Evolutionary conservation across 2,113 vertebrate genomes (phyloP).

Genomic region (Castor canadensis): DNA sequence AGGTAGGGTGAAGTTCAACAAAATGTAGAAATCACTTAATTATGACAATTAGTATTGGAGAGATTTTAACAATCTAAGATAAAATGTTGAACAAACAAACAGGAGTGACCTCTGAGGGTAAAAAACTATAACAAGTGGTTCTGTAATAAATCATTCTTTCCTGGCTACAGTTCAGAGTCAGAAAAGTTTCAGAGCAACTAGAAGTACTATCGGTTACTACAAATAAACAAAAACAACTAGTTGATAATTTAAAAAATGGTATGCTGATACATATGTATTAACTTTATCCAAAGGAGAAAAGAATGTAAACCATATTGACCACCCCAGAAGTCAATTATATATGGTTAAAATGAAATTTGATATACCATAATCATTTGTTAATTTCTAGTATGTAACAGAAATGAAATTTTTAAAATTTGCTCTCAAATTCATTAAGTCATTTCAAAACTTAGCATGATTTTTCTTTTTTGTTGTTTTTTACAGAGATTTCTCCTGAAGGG

Average conservation of each 20-base stretch:
- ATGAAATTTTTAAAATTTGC: not conserved
- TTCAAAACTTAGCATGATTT: conserved; percentile 26
- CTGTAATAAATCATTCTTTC: not conserved
- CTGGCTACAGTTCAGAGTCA: not conserved
- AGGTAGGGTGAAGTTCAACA: not conserved
- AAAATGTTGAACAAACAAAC: not conserved
- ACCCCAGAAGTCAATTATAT: not conserved
- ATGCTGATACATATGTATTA: not conserved
- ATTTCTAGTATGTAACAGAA: not conserved
- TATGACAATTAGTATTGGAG: not conserved
- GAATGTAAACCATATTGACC: not conserved
- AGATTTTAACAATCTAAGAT: not conserved
- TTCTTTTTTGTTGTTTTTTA: conserved; percentile 53
- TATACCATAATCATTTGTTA: not conserved
- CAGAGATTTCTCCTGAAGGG: conserved; percentile 73
- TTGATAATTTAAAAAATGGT: conserved; percentile 4
- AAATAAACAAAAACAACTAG: not conserved
- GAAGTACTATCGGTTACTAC: not conserved
- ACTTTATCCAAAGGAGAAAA: not conserved
- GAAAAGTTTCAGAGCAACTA: not conserved
- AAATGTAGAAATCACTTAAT: not conserved
- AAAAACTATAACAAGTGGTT: not conserved
- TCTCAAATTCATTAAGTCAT: not conserved
- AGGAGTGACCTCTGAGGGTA: not conserved
- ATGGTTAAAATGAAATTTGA: not conserved